phyloP scores from a whole-genome alignment of 2,888 invertebrate genomes.

The Bedellia somnulentella region DNA sequence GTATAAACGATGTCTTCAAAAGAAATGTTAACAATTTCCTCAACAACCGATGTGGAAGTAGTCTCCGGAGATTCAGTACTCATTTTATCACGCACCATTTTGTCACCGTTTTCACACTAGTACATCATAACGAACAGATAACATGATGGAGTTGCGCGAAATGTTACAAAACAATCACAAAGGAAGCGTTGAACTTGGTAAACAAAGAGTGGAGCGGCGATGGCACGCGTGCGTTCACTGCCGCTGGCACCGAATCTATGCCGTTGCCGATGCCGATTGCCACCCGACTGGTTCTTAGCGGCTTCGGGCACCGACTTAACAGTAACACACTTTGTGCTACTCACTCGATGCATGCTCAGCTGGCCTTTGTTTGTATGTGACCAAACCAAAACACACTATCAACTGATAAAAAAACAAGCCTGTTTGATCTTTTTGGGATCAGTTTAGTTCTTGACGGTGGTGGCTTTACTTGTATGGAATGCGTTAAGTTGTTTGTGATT shows the following conservation, averaged over 20 bases:
- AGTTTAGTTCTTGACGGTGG: too few relatives aligned
- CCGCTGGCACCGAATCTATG: too few relatives aligned
- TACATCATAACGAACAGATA: conserved; percentile 2
- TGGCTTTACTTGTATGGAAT: too few relatives aligned
- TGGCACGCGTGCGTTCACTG: conserved; percentile 19
- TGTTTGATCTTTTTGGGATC: too few relatives aligned
- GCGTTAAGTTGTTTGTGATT: too few relatives aligned
- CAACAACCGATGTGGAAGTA: conserved; percentile 33
- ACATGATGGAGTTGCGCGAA: conserved; percentile 1
- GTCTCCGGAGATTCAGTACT: conserved; percentile 38
- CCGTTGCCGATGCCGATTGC: conserved; percentile 15
- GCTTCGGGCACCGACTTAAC: too few relatives aligned
- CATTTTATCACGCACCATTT: conserved; percentile 32
- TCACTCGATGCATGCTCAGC: too few relatives aligned
- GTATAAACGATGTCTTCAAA: conserved; percentile 69
- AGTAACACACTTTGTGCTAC: too few relatives aligned
- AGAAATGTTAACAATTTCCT: conserved; percentile 63
- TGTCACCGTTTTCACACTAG: conserved; percentile 8
- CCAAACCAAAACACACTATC: too few relatives aligned
- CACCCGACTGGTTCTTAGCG: conserved; percentile 2
- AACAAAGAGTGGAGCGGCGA: conserved; percentile 28
- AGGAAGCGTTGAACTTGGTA: conserved; percentile 17
- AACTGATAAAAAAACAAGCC: too few relatives aligned
- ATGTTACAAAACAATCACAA: conserved; percentile 20
- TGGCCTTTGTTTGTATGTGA: too few relatives aligned